Evolutionary conservation across 2,797 vertebrate genomes (phyloP).

Genomic region (Manis javanica): DNA sequence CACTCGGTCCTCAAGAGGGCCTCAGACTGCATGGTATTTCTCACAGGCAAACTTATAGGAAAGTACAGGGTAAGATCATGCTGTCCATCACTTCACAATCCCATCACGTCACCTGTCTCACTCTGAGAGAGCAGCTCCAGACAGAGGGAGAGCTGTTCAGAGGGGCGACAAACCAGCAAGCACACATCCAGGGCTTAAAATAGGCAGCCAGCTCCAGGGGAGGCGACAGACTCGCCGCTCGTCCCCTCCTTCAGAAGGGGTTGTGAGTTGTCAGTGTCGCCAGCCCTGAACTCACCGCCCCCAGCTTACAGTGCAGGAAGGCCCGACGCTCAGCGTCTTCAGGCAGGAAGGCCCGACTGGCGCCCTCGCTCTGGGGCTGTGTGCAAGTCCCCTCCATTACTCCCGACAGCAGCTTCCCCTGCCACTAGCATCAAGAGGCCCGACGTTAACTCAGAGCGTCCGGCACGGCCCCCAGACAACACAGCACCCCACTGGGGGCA

Average conservation of each 20-base stretch:
- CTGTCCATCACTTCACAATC: neutral
- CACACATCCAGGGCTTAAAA: neutral
- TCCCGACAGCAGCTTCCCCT: neutral
- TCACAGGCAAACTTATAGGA: neutral
- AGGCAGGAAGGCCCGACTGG: neutral
- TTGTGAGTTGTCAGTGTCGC: accelerated
- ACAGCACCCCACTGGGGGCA: neutral
- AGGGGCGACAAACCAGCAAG: neutral
- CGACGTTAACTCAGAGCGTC: neutral
- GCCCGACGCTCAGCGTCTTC: neutral
- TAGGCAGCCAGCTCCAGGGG: neutral
- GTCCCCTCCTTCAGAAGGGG: too few relatives aligned
- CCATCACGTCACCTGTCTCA: neutral
- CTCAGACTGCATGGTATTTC: neutral
- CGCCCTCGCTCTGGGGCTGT: neutral
- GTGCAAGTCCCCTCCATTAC: neutral
- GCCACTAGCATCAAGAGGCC: neutral
- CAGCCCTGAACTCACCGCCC: neutral
- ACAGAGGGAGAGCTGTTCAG: neutral
- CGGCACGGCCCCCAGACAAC: neutral
- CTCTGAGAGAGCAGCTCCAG: neutral
- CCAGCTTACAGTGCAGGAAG: neutral
- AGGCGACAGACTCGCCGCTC: neutral
- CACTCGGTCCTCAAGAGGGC: neutral
- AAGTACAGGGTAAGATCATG: neutral